phyloP scores from a whole-genome alignment of 2,888 invertebrate species.

The Perizoma affinitatum region DNA sequence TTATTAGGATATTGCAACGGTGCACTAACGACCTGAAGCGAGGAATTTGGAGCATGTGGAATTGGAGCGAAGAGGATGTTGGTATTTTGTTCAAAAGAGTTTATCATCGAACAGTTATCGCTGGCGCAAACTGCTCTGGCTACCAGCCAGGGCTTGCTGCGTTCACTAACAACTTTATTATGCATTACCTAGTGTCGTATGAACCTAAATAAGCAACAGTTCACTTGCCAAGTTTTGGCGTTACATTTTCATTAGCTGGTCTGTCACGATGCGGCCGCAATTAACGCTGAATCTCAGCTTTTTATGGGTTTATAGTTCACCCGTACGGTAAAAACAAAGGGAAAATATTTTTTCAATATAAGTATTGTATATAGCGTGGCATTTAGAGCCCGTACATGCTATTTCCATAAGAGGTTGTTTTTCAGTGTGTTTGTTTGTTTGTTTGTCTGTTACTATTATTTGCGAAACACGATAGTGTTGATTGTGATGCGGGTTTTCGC shows the following conservation, averaged over 20 bases:
- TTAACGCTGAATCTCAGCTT: slow-evolving; percentile 44
- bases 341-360: not conserved
- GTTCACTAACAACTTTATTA: slow-evolving; percentile 76
- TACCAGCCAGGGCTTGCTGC: slow-evolving; percentile 55
- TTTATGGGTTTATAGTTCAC: slow-evolving; percentile 24
- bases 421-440: too few relatives aligned
- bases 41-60: slow-evolving; percentile 6
- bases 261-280: slow-evolving; percentile 52
- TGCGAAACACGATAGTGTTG: too few relatives aligned
- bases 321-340: not conserved
- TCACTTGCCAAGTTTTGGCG: slow-evolving; percentile 76
- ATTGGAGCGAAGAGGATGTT: slow-evolving; percentile 18
- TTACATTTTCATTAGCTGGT: slow-evolving; percentile 77
- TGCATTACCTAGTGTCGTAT: slow-evolving; percentile 71
- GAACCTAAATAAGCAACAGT: slow-evolving; percentile 75
- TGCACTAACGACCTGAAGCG: slow-evolving; percentile 3
- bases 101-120: slow-evolving; percentile 60
- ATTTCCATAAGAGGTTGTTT: too few relatives aligned
- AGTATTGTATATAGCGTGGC: not conserved
- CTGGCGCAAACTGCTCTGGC: slow-evolving; percentile 57
- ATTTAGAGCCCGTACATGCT: not conserved
- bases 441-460: too few relatives aligned
- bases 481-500: too few relatives aligned
- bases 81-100: slow-evolving; percentile 40
- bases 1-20: not conserved